phyloP scores from a whole-genome alignment of 2,888 invertebrate species.

The Stenurella melanura region DNA sequence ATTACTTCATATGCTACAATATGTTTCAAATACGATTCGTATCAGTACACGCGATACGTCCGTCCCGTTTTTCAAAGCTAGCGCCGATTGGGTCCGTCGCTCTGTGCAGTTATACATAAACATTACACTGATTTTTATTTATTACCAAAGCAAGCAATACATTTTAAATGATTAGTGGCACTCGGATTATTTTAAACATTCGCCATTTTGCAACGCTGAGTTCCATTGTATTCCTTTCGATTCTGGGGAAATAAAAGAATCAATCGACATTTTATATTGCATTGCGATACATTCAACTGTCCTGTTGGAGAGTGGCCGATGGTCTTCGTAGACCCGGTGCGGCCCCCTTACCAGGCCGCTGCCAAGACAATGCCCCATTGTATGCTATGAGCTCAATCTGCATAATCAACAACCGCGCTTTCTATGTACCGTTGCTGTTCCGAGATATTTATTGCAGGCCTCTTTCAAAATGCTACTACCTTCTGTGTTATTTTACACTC shows the following conservation, averaged over 20 bases:
- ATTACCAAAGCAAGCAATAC: not conserved
- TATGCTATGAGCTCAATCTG: constrained; percentile 48
- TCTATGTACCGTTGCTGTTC: constrained; percentile 46
- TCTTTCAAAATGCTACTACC: constrained; percentile 35
- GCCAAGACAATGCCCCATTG: constrained; percentile 51
- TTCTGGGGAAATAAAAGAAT: constrained; percentile 43
- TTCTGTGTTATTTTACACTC: constrained; percentile 33
- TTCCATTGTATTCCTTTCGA: constrained; percentile 42
- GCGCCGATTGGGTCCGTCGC: not conserved
- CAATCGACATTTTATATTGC: constrained; percentile 42
- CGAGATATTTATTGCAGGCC: constrained; percentile 42
- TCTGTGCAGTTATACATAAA: not conserved
- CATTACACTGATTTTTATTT: not conserved
- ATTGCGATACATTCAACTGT: constrained; percentile 40
- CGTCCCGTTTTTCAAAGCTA: not conserved
- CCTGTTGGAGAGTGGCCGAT: constrained; percentile 41
- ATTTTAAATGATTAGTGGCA: constrained; percentile 1
- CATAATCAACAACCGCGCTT: constrained; percentile 44
- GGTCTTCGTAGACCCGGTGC: constrained; percentile 35
- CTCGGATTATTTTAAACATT: not conserved
- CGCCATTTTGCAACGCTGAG: constrained; percentile 30
- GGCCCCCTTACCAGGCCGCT: constrained; percentile 38
- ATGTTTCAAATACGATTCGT: too few relatives aligned
- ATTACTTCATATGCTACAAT: too few relatives aligned
- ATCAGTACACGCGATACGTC: too few relatives aligned